Conservation (phyloP, 2,797 vertebrate species). For the Danio albolineatus region DNA sequence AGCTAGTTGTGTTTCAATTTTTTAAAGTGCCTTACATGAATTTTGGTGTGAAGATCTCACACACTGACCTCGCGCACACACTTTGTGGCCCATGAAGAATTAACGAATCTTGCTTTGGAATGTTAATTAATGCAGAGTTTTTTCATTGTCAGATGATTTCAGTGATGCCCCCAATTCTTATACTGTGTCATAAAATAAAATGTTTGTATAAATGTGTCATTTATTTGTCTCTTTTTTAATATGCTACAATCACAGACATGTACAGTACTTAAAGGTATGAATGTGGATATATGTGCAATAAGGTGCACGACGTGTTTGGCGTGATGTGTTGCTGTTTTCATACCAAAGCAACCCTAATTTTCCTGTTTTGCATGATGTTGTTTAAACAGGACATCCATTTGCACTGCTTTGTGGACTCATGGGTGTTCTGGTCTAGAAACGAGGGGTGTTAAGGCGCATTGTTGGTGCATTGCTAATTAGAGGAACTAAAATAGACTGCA, state of each 20-base stretch:
- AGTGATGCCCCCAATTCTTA: slow-evolving; percentile 62
- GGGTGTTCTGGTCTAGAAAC: too few species aligned
- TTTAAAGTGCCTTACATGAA: slow-evolving; percentile 18
- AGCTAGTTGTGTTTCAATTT: slow-evolving; percentile 37
- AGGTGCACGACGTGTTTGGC: too few species aligned
- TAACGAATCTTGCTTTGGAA: slow-evolving; percentile 57
- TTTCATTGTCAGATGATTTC: slow-evolving; percentile 49
- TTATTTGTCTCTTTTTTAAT: not conserved
- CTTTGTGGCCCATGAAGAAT: slow-evolving; percentile 44
- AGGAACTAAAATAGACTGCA: too few species aligned
- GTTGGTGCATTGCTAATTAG: too few species aligned
- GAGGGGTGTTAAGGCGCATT: too few species aligned
- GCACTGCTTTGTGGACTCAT: too few species aligned
- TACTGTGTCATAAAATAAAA: slow-evolving; percentile 78
- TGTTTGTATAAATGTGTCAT: slow-evolving; percentile 68
- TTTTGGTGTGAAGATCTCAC: not conserved
- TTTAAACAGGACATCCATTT: too few species aligned
- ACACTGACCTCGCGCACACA: slow-evolving; percentile 34
- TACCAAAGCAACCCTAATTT: too few species aligned
- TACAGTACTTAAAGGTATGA: not conserved
- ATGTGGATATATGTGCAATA: too few species aligned
- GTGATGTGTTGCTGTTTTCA: too few species aligned
- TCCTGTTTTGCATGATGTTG: too few species aligned
- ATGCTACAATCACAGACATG: too few species aligned
- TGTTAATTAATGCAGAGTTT: slow-evolving; percentile 33